Conservation (phyloP, 2,888 invertebrate genomes). For the Koerneria pararmatus region DNA sequence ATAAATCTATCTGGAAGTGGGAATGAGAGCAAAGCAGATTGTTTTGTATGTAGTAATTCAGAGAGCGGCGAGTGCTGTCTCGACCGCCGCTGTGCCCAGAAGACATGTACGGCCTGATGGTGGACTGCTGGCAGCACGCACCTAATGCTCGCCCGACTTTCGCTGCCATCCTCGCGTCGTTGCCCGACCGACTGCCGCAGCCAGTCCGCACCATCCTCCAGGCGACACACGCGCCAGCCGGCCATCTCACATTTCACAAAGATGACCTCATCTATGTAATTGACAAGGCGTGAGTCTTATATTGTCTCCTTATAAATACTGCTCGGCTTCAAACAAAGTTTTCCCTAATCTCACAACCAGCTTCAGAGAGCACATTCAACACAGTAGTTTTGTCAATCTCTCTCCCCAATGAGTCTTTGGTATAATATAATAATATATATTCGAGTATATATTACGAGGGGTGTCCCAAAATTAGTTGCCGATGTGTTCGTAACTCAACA, state of each 20-base stretch:
- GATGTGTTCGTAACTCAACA: no score
- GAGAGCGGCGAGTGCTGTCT: constrained; percentile 23
- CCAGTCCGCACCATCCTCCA: constrained; percentile 60
- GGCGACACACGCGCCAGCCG: constrained; percentile 60
- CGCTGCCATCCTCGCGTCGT: constrained; percentile 69
- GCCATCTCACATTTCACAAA: constrained; percentile 77
- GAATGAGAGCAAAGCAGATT: no score
- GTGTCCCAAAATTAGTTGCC: no score
- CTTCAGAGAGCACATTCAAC: no score
- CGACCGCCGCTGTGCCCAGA: constrained; percentile 74
- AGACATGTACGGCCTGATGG: constrained; percentile 85
- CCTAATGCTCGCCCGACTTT: constrained; percentile 83
- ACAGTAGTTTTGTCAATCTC: no score
- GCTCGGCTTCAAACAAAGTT: background rate
- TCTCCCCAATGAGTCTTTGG: no score
- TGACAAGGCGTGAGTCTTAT: constrained; percentile 70
- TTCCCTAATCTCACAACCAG: background rate
- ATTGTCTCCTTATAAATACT: background rate
- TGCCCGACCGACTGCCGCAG: constrained; percentile 63
- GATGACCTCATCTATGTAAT: constrained; percentile 89
- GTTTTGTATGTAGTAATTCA: no score
- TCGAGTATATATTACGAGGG: no score
- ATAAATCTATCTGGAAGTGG: no score
- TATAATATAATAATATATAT: no score
- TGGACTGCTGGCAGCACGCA: constrained; percentile 93